Evolutionary conservation across 2,113 vertebrate genomes (phyloP), one percentile per base, ranked within the genome.

Genomic region (Passerina amoena): DNA sequence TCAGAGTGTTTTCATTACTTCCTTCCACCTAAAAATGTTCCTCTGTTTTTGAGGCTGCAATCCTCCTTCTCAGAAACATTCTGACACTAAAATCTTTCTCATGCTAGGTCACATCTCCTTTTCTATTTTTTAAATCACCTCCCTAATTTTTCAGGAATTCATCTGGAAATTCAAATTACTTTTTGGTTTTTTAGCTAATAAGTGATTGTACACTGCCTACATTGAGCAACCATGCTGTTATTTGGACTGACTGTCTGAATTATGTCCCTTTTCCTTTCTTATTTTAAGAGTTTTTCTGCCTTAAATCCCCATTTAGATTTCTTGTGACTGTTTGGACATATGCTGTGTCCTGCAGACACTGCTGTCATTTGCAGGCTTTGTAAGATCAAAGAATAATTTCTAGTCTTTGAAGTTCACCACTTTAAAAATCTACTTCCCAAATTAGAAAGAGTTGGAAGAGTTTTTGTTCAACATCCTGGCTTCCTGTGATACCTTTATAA

Each of bases 1-100:
- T 88, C 45, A 90, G 66, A 86, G 73, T 88, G 71, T 63, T 95
- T 86, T 90, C 92, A 86, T 90, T 93, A 72, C 45, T 91, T 92
- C 81, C 78, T 82, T 76, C 57, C 38, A 91, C 64, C 71, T 86
- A 95, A 95, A 94, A 93, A 59, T 66, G 9, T 93, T 80, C 51
- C 27, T 85, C 33, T 87, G 14, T 13, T 95, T 94, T 54, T 22
- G 23, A 83, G 60, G 60, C 28, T 83, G 47, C 53, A 53, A 83
- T 73, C 31, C 80, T 87, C 48, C 40, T 80, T 88, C 68, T 80
- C 76, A 92, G 76, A 91, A 81, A 81, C 23, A 70, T 37, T 42
- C 23, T 86, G 23, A 60, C 38, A 54, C 20, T 56, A 51, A 89
- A 80, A 60, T 44, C 14, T 78, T 80, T 77, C n/a, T 85, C 40